phyloP scores from a whole-genome alignment of 2,888 invertebrate species.

The Griposia aprilina region DNA sequence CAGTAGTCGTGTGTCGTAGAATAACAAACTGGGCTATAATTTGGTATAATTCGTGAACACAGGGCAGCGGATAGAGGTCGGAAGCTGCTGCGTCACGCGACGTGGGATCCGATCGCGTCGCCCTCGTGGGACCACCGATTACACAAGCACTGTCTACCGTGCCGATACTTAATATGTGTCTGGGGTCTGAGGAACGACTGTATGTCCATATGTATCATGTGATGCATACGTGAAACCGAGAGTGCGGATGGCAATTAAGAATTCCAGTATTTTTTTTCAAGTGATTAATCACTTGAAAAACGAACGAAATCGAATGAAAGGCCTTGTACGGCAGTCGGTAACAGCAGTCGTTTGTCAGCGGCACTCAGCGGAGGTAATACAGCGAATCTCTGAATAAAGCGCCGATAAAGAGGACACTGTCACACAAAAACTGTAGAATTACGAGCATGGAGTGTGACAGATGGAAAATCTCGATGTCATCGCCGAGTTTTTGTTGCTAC shows the following conservation, averaged over 20 bases:
- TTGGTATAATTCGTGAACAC: constrained; percentile 59
- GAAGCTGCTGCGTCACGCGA: constrained; percentile 65
- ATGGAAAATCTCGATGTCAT: constrained; percentile 70
- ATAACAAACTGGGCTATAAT: constrained; percentile 54
- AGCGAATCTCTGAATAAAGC: constrained; percentile 60
- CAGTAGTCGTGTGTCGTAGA: constrained; percentile 50
- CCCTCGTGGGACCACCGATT: background rate
- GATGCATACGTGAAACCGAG: background rate
- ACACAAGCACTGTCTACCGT: background rate
- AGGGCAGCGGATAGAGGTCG: constrained; percentile 19
- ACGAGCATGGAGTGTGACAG: constrained; percentile 72
- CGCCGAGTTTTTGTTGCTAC: constrained; percentile 66
- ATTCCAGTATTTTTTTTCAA: constrained; percentile 12
- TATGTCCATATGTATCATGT: background rate
- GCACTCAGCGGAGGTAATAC: constrained; percentile 44
- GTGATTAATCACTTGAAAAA: constrained; percentile 33
- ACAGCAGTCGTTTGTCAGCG: constrained; percentile 28
- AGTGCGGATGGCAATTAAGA: background rate
- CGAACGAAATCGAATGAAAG: constrained; percentile 29
- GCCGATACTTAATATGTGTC: background rate
- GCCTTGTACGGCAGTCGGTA: constrained; percentile 29
- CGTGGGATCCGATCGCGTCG: constrained; percentile 49
- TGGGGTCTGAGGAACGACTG: background rate
- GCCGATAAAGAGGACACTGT: constrained; percentile 52
- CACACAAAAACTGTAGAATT: constrained; percentile 67